Base-by-base conservation (phyloP, 2,113 vertebrate species). In the Rhabdomys dilectus region DNA sequence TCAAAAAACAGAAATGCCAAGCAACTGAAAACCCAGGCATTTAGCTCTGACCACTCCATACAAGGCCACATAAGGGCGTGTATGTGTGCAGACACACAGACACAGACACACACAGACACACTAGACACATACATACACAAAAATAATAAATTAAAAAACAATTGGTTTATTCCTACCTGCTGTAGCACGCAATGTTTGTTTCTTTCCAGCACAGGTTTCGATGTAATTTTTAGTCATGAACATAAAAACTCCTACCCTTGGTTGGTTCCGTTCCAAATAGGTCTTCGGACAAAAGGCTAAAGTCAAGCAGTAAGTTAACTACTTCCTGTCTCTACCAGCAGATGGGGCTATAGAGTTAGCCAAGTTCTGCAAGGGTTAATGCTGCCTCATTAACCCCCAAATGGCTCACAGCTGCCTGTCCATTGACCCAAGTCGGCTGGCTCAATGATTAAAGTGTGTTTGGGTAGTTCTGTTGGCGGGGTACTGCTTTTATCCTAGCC, bases 271-370 rank as follows among this genome's bases (percentile, higher is more conserved):
- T 39, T 88, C 31, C 34, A 2, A 51, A 3, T 22, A 15, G 3
- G 31, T 92, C 22, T 53, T 26, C 19, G 19, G 19, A 72, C 13
- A 60, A n/a, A 13, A 24, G 12, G n/a, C n/a, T n/a, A n/a, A n/a
- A n/a, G n/a, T 8, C 2, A 31, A 51, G 39, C 10, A 3, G 2
- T 36, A 6, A 29, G 42, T 56, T 87, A 68, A 39, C 16, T 22
- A 53, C 17, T 13, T 91, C 36, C 9, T 0, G 1, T 12, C 45
- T 88, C 19, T 76, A 45, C 62, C 93, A 95, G 75, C n/a, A 97
- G 96, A 45, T 85, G 88, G 91, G 2, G 68, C 39, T n/a, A 21
- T 64, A 62, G 91, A 96, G 91, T 42, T 42, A 75, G 39, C 16
- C 45, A 45, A 10, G 36, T 6, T 42, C 62, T 10, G n/a, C 19